These are phyloP conservation scores for Drosophila dunni DNA, from an alignment of 1,140 invertebrate species.

Conservation along the genomic window DNA sequence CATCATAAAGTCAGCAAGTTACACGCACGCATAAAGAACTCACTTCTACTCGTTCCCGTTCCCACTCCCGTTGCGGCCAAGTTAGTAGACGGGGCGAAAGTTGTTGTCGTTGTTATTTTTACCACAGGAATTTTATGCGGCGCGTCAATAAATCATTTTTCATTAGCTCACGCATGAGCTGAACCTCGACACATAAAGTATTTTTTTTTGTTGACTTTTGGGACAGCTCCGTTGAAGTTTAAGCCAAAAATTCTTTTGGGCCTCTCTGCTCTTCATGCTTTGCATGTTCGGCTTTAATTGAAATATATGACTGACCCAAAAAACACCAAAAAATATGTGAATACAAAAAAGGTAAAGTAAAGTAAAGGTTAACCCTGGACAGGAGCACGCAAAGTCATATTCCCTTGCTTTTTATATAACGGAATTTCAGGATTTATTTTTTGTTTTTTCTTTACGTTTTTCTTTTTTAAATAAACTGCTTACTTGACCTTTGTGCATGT, in stretches of 20 bases:
- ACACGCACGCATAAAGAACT: slow-evolving; percentile 53
- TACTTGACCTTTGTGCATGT: slow-evolving; percentile 44
- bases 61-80: too few relatives aligned
- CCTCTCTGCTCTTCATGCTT: slow-evolving; percentile 45
- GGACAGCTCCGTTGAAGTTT: slow-evolving; percentile 3
- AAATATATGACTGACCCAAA: slow-evolving; percentile 73
- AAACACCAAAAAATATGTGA: slow-evolving; percentile 37
- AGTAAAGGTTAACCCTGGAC: slow-evolving; percentile 43
- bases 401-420: slow-evolving; percentile 5
- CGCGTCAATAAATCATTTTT: slow-evolving; percentile 75
- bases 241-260: slow-evolving; percentile 38
- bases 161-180: slow-evolving; percentile 69
- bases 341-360: slow-evolving; percentile 15
- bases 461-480: slow-evolving; percentile 28
- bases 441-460: background rate
- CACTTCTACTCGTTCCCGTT: slow-evolving; percentile 15
- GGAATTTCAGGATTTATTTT: background rate
- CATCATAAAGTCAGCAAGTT: slow-evolving; percentile 57
- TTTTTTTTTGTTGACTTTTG: slow-evolving; percentile 32
- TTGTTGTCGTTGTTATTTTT: slow-evolving; percentile 1
- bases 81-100: background rate
- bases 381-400: slow-evolving; percentile 59
- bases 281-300: slow-evolving; percentile 78
- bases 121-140: slow-evolving; percentile 37
- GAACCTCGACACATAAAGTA: slow-evolving; percentile 30